Evolutionary conservation across 1,140 invertebrate genomes (phyloP).

Genomic region (Ceratosolen solmsi): DNA sequence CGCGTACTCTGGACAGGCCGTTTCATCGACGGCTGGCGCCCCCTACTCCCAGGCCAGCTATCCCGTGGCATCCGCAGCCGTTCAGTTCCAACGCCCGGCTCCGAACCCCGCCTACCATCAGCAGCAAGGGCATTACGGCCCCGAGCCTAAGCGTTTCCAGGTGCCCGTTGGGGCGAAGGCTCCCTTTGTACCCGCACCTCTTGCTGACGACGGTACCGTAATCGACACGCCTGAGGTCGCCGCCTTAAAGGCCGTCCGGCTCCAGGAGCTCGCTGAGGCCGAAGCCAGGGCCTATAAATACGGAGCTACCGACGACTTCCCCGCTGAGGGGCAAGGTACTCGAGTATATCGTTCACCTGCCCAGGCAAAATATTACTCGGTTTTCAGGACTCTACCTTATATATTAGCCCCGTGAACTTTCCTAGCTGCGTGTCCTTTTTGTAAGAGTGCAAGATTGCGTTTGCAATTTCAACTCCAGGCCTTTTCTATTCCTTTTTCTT

Average conservation of each 20-base stretch:
- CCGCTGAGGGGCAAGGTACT: constrained; percentile 62
- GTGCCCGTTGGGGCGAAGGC: constrained; percentile 52
- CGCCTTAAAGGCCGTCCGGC: constrained; percentile 71
- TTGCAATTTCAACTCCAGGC: too few species aligned
- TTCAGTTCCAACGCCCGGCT: constrained; percentile 52
- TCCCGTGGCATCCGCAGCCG: constrained; percentile 14
- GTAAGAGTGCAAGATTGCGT: too few species aligned
- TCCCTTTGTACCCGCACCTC: constrained; percentile 73
- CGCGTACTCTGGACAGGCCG: constrained; percentile 32
- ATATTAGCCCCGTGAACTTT: too few species aligned
- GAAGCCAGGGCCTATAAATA: constrained; percentile 74
- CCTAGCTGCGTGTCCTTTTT: too few species aligned
- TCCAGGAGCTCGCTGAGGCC: constrained; percentile 69
- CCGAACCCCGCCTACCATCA: constrained; percentile 52
- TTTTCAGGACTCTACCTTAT: too few species aligned
- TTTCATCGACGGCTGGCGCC: constrained; percentile 37
- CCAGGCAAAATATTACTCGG: too few species aligned
- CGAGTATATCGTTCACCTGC: too few species aligned
- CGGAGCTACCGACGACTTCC: constrained; percentile 65
- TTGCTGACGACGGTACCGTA: constrained; percentile 75
- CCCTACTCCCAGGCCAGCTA: constrained; percentile 27
- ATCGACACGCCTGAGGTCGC: constrained; percentile 78
- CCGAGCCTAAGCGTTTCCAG: constrained; percentile 57
- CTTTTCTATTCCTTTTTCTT: too few species aligned
- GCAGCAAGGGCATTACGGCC: constrained; percentile 57